Evolutionary conservation across 2,113 vertebrate species (phyloP).

Genomic region (western clawed frog (Xenopus tropicalis)): UCB_Xtro_10.0 CM004443.2:190989501-190990000

Average conservation of each 20-base stretch:
- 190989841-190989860: slow-evolving; percentile 21
- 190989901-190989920: slow-evolving; percentile 38
- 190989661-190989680: slow-evolving; percentile 63
- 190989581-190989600: too few species aligned
- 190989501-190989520: too few species aligned
- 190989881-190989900: not conserved
- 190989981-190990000: too few species aligned
- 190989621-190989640: too few species aligned
- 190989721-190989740: slow-evolving; percentile 59
- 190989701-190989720: slow-evolving; percentile 75
- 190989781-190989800: slow-evolving; percentile 38
- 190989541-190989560: too few species aligned
- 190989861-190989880: slow-evolving; percentile 12
- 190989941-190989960: too few species aligned
- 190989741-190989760: slow-evolving; percentile 57
- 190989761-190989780: slow-evolving; percentile 48
- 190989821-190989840: slow-evolving; percentile 45
- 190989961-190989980: too few species aligned
- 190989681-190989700: slow-evolving; percentile 77
- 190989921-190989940: slow-evolving; percentile 41
- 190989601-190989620: too few species aligned
- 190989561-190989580: too few species aligned
- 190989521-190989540: too few species aligned
- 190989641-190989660: slow-evolving; percentile 49
- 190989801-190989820: slow-evolving; percentile 47